These are phyloP conservation scores for Synergus umbraculus DNA, from an alignment of 2,888 invertebrate species.

Conservation along the genomic window DNA sequence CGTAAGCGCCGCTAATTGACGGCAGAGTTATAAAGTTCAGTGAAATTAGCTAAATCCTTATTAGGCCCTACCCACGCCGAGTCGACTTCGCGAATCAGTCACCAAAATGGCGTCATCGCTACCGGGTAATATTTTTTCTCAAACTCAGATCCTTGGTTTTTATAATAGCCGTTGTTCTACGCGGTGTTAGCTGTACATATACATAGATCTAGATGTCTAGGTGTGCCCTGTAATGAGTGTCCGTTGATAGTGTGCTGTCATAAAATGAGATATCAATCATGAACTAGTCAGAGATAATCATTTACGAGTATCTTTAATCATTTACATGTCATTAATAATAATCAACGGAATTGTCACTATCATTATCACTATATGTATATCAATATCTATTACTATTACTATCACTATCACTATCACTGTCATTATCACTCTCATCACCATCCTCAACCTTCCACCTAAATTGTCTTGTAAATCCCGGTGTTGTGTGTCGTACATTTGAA, in stretches of 20 bases:
- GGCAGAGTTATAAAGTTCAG: conserved; percentile 71
- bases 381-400: conserved; percentile 50
- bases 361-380: conserved; percentile 52
- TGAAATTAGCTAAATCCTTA: conserved; percentile 72
- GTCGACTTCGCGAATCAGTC: not conserved
- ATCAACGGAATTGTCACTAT: conserved; percentile 53
- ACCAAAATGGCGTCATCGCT: not conserved
- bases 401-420: conserved; percentile 49
- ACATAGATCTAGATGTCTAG: conserved; percentile 13
- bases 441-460: conserved; percentile 54
- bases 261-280: conserved; percentile 5
- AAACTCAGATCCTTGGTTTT: not conserved
- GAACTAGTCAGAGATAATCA: conserved; percentile 2
- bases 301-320: conserved; percentile 23
- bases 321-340: conserved; percentile 45
- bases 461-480: conserved; percentile 73
- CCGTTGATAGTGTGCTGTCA: conserved; percentile 8
- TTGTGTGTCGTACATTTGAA: conserved; percentile 76
- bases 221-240: conserved; percentile 25
- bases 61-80: conserved; percentile 55
- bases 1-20: conserved; percentile 74
- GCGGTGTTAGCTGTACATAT: conserved; percentile 16
- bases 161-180: conserved; percentile 2
- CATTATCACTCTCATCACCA: conserved; percentile 51
- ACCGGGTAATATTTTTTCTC: not conserved